These are phyloP conservation scores for Chrysochloris asiatica DNA, from an alignment of 2,113 vertebrate genomes.

Conservation along the genomic window DNA sequence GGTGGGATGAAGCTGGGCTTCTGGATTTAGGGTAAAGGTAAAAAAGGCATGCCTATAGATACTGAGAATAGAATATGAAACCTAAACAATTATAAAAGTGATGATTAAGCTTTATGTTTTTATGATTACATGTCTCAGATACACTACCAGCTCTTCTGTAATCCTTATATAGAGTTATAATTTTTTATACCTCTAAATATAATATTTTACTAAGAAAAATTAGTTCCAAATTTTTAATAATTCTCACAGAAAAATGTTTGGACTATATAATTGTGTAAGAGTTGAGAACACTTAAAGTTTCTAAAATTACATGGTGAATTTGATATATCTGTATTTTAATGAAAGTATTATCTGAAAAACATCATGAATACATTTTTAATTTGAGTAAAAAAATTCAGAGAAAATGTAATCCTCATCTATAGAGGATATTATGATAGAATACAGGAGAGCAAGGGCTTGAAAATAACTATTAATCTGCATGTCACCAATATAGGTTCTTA, in stretches of 20 bases:
- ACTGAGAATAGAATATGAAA: background rate
- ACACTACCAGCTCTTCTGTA: background rate
- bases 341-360: background rate
- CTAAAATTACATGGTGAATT: slow-evolving; percentile 5
- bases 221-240: background rate
- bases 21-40: background rate
- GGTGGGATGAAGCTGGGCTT: background rate
- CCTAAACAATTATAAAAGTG: background rate
- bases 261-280: background rate
- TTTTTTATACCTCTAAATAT: background rate
- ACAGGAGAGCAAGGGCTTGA: background rate
- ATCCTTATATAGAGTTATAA: background rate
- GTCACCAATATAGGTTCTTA: background rate
- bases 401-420: background rate
- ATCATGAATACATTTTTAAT: background rate
- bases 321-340: background rate
- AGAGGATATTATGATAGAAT: background rate
- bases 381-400: background rate
- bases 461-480: background rate
- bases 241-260: background rate
- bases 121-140: background rate
- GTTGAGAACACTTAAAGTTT: background rate
- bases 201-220: background rate
- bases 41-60: background rate
- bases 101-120: background rate